Evolutionary conservation across 2,113 vertebrate genomes (phyloP).

Genomic region (Athene noctua): DNA sequence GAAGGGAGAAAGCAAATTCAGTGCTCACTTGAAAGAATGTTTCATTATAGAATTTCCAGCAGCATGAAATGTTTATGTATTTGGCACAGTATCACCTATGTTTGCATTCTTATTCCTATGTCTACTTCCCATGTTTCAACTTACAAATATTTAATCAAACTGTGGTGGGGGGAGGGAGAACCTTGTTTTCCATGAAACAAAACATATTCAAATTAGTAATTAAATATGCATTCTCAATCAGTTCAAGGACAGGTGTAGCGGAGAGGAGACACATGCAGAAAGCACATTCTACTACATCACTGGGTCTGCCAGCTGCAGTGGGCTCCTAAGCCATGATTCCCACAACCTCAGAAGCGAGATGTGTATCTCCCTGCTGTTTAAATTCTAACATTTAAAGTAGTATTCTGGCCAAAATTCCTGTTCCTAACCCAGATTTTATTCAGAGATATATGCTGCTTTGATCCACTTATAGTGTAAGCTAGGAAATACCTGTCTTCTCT

Average conservation of each 20-base stretch:
- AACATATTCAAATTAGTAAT: not conserved
- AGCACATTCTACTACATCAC: too few relatives aligned
- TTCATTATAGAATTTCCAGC: not conserved
- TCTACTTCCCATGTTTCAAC: not conserved
- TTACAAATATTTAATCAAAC: not conserved
- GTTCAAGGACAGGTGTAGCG: not conserved
- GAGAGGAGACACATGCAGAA: not conserved
- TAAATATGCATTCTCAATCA: not conserved
- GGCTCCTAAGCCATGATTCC: not conserved
- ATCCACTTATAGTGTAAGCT: too few relatives aligned
- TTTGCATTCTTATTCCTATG: not conserved
- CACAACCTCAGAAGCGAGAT: not conserved
- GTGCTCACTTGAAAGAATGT: not conserved
- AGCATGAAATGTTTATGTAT: not conserved
- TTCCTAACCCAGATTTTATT: not conserved
- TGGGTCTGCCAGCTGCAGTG: rapidly evolving
- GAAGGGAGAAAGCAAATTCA: not conserved
- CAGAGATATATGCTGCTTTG: not conserved
- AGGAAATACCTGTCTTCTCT: rapidly evolving
- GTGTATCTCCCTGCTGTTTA: rapidly evolving
- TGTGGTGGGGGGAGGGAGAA: rapidly evolving
- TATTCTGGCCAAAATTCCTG: not conserved
- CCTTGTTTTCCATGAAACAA: not conserved
- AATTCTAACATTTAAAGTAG: not conserved
- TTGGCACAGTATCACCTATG: not conserved